Base-by-base conservation (phyloP, 2,113 vertebrate genomes). In the Macrotis lagotis region DNA sequence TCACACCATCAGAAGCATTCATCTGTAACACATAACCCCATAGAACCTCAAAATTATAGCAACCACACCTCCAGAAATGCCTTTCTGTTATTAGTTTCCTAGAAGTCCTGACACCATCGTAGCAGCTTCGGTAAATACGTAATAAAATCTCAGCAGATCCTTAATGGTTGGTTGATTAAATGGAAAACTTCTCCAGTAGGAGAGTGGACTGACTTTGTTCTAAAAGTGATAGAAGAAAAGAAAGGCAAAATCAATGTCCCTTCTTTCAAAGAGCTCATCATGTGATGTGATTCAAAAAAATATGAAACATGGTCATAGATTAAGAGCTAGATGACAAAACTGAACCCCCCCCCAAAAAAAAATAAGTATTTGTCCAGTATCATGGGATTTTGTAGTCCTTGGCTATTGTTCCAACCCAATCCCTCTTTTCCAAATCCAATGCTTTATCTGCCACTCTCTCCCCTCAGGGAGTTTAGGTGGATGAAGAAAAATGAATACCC, bases 21-120 rank as follows among this genome's bases (percentile, higher is more conserved):
- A 93, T 98, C 98, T 98, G 96, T 97, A 94, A 50, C 37, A 25
- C 92, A 48, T 92, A 97, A 94, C 97, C 96, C 97, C 96, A 97
- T 95, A 96, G 98, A 98, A 83, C 96, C 94, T 98, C 98, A 93
- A 98, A 98, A 98, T 98, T 98, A 92, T 94, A 94, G 96, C 98
- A 98, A 96, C 95, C 95, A 93, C 91, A 97, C 97, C 96, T 98
- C 50, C 92, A 94, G 95, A 97, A 98, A 98, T 97, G 95, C 96
- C 91, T 95, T 92, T 93, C 95, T 93, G 48, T 97, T 97, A 96
- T 91, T 92, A 91, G 83, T 92, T 97, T 97, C 94, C 91, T 90
- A 92, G 92, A 91, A 96, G 49, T 91, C 26, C 94, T 94, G 92
- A 94, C 47, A 47, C 66, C 95, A 47, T 89, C 88, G 8, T 49